Base-by-base conservation (phyloP, 2,797 vertebrate species). In the Coregonus suidteri region DNA sequence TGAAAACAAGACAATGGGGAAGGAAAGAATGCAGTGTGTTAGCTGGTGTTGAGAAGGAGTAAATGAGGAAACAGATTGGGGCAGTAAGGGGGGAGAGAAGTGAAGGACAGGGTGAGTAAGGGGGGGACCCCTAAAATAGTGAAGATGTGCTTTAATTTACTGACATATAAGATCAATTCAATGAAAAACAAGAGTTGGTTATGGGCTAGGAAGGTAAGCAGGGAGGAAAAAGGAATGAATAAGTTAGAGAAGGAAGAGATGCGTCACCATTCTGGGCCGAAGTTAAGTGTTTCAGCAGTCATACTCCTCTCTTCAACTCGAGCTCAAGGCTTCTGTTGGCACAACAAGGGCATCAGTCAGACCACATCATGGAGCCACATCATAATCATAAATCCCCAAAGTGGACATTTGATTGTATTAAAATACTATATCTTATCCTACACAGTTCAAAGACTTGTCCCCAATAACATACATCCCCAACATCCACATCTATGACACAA, bases 221-320 rank as follows among this genome's bases (percentile, higher is more conserved):
- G 6, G 3, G 54, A 18, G 34, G 15, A 37, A 20, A 34, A 11
- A 51, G 15, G 66, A 68, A 34, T 16, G 31, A 68, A 35, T 16
- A 4, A 1, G 9, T 41, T 53, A 30, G 47, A 78, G 34, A 51
- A 9, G 4, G 30, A 4, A 62, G 56, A 35, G 71, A 56, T 30
- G 16, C 4, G 59, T 91, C 93, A 98, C 97, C 97, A 98, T 94
- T 98, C 97, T 86, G 96, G 96, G 92, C 97, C 96, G 91, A 98
- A 98, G 93, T 97, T 97, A 91, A 98, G 96, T 78, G 96, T 97
- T 94, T 98, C 97, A 88, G 97, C 97, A 88, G 97, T 96, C 97
- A 98, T 97, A 86, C 93, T 95, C 93, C 91, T 95, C 92, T 90
- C 91, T 91, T 94, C 92, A 88, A 37, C 13, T 13, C 54, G 73